phyloP scores from a whole-genome alignment of 2,888 invertebrate species.

The Deroplatys truncata region DNA sequence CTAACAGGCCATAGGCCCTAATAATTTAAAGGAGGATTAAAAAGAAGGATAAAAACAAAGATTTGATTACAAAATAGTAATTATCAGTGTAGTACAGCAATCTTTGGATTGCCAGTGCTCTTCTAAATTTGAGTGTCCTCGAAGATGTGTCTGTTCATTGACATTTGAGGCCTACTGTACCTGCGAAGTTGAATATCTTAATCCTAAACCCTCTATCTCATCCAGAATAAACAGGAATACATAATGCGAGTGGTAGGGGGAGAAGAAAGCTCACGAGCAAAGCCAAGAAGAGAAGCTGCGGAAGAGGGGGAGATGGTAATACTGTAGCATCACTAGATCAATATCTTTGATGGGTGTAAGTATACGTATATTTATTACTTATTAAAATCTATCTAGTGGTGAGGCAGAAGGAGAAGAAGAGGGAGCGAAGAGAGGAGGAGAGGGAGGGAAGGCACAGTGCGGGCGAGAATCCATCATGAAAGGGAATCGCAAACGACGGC shows the following conservation, averaged over 20 bases:
- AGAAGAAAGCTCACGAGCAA: neutral
- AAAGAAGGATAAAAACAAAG: too few species aligned
- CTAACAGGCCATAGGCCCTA: too few species aligned
- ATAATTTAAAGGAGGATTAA: too few species aligned
- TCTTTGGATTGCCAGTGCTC: too few species aligned
- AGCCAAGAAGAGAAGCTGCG: neutral
- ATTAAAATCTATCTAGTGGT: constrained; percentile 27
- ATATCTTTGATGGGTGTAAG: constrained; percentile 28
- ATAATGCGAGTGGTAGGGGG: constrained; percentile 15
- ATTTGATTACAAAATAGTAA: too few species aligned
- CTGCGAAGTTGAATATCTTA: constrained; percentile 22
- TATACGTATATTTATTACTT: constrained; percentile 29
- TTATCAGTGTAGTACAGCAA: too few species aligned
- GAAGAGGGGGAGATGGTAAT: constrained; percentile 12
- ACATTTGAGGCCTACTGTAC: constrained; percentile 13
- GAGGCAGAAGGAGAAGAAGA: constrained; percentile 13
- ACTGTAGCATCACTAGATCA: constrained; percentile 20
- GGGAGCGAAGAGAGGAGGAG: neutral
- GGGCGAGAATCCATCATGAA: constrained; percentile 25
- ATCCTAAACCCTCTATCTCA: constrained; percentile 20
- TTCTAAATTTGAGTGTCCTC: too few species aligned
- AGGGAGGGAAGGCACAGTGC: neutral
- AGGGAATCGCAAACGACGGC: constrained; percentile 25
- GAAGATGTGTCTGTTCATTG: neutral
- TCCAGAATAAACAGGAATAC: constrained; percentile 27